Evolutionary conservation across 2,888 invertebrate species (phyloP), one percentile per base, ranked within the genome.

Genomic region (Coremacera marginata): DNA sequence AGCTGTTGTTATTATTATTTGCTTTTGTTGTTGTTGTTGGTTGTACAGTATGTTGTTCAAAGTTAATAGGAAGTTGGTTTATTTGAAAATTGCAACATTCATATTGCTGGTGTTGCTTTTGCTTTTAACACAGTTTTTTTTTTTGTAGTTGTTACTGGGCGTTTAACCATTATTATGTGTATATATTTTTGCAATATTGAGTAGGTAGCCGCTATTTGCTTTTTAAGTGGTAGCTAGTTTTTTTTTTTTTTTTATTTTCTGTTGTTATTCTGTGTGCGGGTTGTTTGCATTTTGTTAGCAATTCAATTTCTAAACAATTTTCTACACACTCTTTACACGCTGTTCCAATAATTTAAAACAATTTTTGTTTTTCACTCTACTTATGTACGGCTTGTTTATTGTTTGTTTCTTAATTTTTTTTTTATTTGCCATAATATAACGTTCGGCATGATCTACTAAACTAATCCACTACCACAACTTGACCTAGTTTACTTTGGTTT

Each of bases 51-150:
- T 31, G 55, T 70, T 70, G 70, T 70, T 70, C 27, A 55, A 55
- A 57, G 75, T 77, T 78, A 79, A 80, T 78, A 79, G 78, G 79
- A 78, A 80, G 76, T 80, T 79, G 60, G 79, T 75, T 81, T 78
- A 77, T 81, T 77, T 78, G 76, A 78, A 81, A 81, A 76, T 79
- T 78, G 73, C 79, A 78, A 77, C 75, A 75, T 65, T 75, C 37
- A n/a, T 44, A 51, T 31, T 49, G 9, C 31, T 31, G 31, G n/a
- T 73, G 25, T 51, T 62, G 27, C 25, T 49, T 55, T 25, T 72
- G 62, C 27, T 62, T 49, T 63, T 25, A 5, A 31, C 16, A 27
- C 49, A 16, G 70, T 68, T 75, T 3, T 22, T 55, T 49, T 70
- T 73, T 70, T 55, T 57, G 70, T 55, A 34, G 68, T 68, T 72